Percentiles rank a stretch among this genome's conserved stretches.
Evolutionary conservation across 1,140 invertebrate genomes (phyloP).

Genomic region (Cherax quadricarinatus): DNA sequence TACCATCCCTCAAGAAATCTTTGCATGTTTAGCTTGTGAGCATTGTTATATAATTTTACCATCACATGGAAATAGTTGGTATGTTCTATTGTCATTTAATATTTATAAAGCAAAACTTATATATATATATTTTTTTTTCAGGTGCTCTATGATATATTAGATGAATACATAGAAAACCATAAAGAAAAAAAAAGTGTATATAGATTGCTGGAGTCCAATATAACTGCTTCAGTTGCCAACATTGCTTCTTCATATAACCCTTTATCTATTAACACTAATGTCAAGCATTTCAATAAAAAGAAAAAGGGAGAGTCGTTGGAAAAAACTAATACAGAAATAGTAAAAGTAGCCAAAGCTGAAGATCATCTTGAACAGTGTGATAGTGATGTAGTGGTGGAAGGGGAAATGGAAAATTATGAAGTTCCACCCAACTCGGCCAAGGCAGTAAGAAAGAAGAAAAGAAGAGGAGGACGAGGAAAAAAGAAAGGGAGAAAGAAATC

Average conservation of each 20-base stretch:
- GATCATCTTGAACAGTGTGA: slow-evolving; percentile 26
- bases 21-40: too few relatives aligned
- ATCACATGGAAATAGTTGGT: too few relatives aligned
- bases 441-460: slow-evolving; percentile 6
- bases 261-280: slow-evolving; percentile 42
- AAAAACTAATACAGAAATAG: slow-evolving; percentile 11
- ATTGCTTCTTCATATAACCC: slow-evolving; percentile 48
- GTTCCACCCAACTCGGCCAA: background rate
- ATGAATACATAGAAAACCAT: slow-evolving; percentile 52
- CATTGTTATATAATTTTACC: too few relatives aligned
- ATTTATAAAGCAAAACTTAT: too few relatives aligned
- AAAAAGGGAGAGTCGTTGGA: background rate
- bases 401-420: slow-evolving; percentile 47
- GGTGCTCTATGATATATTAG: slow-evolving; percentile 60
- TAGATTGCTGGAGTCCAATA: slow-evolving; percentile 46
- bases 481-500: slow-evolving; percentile 19
- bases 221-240: slow-evolving; percentile 46
- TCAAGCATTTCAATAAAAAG: background rate
- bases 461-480: slow-evolving; percentile 28
- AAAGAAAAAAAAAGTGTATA: slow-evolving; percentile 46
- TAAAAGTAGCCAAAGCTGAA: slow-evolving; percentile 1
- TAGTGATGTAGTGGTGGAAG: slow-evolving; percentile 63
- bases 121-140: background rate
- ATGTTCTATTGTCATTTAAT: too few relatives aligned
- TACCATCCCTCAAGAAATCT: too few relatives aligned